Conservation (phyloP, 64 coral and sea anemone species). For the Montipora cactus region DNA sequence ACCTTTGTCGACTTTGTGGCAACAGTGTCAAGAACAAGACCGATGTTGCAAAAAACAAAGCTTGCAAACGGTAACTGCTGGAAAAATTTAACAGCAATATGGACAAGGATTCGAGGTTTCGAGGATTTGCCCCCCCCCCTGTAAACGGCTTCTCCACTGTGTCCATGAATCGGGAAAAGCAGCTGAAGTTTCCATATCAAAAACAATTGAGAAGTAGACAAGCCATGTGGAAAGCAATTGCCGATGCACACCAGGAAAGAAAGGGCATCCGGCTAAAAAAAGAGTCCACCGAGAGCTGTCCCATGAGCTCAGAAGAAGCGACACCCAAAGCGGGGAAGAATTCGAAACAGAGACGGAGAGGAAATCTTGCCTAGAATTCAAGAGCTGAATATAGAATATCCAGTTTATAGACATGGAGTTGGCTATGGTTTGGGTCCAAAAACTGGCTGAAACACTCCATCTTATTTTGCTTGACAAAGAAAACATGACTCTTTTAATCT, state of each 20-base stretch:
- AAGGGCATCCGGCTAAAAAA: too few relatives aligned
- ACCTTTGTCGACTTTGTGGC: neutral
- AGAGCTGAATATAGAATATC: neutral
- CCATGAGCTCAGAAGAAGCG: neutral
- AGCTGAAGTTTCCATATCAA: too few relatives aligned
- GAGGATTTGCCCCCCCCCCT: too few relatives aligned
- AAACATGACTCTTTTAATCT: constrained; percentile 1
- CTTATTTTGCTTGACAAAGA: neutral
- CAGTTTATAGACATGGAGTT: neutral
- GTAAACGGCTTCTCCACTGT: neutral
- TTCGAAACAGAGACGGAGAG: neutral
- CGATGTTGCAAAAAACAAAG: neutral
- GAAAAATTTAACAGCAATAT: neutral
- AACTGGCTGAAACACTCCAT: neutral
- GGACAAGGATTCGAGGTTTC: neutral
- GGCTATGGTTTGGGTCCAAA: neutral
- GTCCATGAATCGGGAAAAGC: neutral
- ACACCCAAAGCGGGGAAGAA: neutral
- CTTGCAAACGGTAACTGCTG: neutral
- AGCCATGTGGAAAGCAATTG: too few relatives aligned
- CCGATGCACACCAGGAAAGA: too few relatives aligned
- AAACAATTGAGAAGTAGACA: too few relatives aligned
- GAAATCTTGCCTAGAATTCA: neutral
- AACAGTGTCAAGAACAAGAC: neutral
- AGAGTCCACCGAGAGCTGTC: neutral